These are phyloP conservation scores for Galerucella nymphaeae DNA, from an alignment of 2,888 invertebrate genomes.

Conservation along the genomic window DNA sequence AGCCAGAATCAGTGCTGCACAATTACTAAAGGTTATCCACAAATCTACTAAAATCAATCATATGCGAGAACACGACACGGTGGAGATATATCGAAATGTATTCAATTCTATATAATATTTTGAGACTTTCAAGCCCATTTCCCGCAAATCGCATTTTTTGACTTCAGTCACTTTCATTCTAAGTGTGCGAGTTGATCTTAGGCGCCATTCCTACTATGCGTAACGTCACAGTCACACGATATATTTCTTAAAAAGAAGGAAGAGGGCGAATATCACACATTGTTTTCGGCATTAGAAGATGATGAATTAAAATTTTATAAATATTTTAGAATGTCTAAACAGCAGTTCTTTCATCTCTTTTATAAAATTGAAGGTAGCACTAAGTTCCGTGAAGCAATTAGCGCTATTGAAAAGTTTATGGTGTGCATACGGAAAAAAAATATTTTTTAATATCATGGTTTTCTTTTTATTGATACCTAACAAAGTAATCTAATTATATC, in stretches of 20 bases:
- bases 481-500: background rate
- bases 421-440: background rate
- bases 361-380: slow-evolving; percentile 16
- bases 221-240: slow-evolving; percentile 16
- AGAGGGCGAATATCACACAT: slow-evolving; percentile 8
- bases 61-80: too few species aligned
- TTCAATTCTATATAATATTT: too few species aligned
- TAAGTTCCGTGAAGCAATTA: slow-evolving; percentile 15
- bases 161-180: too few species aligned
- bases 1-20: too few species aligned
- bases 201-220: slow-evolving; percentile 11
- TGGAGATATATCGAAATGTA: too few species aligned
- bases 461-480: background rate
- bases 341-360: background rate
- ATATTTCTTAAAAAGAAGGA: slow-evolving; percentile 9
- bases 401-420: slow-evolving; percentile 11
- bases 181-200: background rate
- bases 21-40: too few species aligned
- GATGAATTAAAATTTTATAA: slow-evolving; percentile 12
- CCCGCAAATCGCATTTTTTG: too few species aligned
- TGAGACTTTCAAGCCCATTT: too few species aligned
- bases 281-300: slow-evolving; percentile 13
- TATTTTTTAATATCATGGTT: too few species aligned
- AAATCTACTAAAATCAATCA: too few species aligned
- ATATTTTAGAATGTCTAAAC: slow-evolving; percentile 12